A percentile compares a stretch with the other conserved stretches of the same genome.
Evolutionary conservation across 2,797 vertebrate species (phyloP).

Genomic region (Sebastes itinus): DNA sequence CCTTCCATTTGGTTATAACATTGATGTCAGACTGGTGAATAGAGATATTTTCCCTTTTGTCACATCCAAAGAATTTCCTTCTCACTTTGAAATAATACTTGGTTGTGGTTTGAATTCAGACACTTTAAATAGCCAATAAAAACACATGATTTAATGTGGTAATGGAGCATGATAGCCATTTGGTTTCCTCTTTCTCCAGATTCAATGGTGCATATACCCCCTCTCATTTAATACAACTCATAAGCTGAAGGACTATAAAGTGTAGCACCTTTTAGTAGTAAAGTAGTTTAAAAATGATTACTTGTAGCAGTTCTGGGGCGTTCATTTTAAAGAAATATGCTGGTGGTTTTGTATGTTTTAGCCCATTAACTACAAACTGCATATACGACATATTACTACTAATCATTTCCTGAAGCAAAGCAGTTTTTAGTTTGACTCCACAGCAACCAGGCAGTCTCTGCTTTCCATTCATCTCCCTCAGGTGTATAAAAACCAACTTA

Average conservation of each 20-base stretch:
- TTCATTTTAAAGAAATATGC: conserved; percentile 4
- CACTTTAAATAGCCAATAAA: conserved; percentile 42
- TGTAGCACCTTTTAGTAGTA: background rate
- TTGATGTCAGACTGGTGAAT: background rate
- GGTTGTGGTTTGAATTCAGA: conserved; percentile 33
- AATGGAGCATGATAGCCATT: conserved; percentile 40
- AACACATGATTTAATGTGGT: conserved; percentile 26
- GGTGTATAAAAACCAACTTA: background rate
- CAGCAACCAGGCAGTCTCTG: background rate
- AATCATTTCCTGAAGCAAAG: background rate
- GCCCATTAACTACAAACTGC: conserved; percentile 14
- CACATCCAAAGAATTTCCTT: conserved; percentile 10
- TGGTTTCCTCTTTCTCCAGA: conserved; percentile 31
- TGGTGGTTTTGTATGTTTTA: conserved; percentile 4
- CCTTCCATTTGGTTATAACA: background rate
- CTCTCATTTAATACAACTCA: background rate
- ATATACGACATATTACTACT: background rate
- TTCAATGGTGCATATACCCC: background rate
- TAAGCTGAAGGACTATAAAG: background rate
- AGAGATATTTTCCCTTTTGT: conserved; percentile 6
- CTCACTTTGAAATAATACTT: background rate
- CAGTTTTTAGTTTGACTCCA: background rate
- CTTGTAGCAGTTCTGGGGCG: background rate
- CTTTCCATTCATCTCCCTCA: background rate
- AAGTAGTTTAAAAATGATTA: background rate